Evolutionary conservation across 2,113 vertebrate genomes (phyloP).

Genomic region (Calonectris borealis): DNA sequence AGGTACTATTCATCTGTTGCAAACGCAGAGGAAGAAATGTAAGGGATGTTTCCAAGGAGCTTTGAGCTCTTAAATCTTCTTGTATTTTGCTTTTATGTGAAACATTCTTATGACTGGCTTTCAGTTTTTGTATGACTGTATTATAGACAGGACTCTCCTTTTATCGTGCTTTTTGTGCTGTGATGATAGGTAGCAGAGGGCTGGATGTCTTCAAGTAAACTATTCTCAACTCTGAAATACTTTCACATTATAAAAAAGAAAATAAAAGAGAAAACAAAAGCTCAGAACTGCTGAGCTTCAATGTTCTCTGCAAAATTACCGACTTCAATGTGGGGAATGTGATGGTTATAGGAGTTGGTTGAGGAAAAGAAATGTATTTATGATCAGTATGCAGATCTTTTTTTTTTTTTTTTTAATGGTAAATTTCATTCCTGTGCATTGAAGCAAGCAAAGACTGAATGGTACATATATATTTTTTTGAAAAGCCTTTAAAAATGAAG

Average conservation of each 20-base stretch:
- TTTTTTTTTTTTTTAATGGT: neutral
- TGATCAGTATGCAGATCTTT: neutral
- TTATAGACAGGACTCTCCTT: neutral
- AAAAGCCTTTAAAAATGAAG: neutral
- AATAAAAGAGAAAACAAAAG: neutral
- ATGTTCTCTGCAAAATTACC: neutral
- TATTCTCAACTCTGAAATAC: neutral
- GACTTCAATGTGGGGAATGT: neutral
- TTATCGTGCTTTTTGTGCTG: neutral
- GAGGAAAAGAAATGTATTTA: neutral
- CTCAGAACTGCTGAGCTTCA: neutral
- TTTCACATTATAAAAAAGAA: accelerated
- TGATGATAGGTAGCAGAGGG: neutral
- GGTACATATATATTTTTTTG: neutral
- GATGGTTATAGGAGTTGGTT: neutral
- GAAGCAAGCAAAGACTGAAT: neutral
- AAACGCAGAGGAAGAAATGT: neutral
- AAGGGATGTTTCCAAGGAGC: neutral
- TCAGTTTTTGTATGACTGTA: neutral
- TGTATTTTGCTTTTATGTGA: neutral
- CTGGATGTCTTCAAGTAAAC: neutral
- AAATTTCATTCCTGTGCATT: neutral
- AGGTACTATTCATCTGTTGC: neutral
- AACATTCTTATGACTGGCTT: neutral
- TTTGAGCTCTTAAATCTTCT: neutral